phyloP scores from a whole-genome alignment of 1,140 invertebrate species.

The Neodiprion virginianus region DNA sequence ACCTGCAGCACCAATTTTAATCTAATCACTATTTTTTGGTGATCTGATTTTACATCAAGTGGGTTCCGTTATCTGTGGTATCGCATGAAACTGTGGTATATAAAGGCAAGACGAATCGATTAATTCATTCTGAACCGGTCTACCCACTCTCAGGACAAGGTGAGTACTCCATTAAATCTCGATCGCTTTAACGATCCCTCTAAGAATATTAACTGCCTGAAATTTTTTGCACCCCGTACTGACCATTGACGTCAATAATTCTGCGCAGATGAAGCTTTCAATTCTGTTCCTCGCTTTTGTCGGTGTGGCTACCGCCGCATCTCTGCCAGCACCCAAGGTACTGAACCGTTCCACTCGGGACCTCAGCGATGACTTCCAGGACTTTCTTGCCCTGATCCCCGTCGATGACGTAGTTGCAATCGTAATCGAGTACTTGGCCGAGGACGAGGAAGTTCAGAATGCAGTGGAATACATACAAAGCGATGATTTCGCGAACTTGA shows the following conservation, averaged over 20 bases:
- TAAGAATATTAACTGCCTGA: neutral
- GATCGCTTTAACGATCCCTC: neutral
- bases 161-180: neutral
- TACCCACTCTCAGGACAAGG: neutral
- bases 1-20: neutral
- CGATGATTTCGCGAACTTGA: constrained; percentile 29
- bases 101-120: neutral
- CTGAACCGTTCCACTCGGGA: neutral
- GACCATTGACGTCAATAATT: neutral
- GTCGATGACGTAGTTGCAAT: constrained; percentile 26
- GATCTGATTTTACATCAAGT: neutral
- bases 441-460: constrained; percentile 37
- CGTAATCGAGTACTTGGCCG: constrained; percentile 31
- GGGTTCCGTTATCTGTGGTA: neutral
- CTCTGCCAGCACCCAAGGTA: constrained; percentile 1
- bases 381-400: constrained; percentile 32
- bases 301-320: neutral
- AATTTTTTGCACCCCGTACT: neutral
- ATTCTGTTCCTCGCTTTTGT: neutral
- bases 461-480: constrained; percentile 28
- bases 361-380: constrained; percentile 29
- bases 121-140: neutral
- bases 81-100: neutral
- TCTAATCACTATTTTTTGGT: neutral
- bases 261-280: neutral